phyloP scores from a whole-genome alignment of 1,140 invertebrate genomes.

The Globodera rostochiensis region DNA sequence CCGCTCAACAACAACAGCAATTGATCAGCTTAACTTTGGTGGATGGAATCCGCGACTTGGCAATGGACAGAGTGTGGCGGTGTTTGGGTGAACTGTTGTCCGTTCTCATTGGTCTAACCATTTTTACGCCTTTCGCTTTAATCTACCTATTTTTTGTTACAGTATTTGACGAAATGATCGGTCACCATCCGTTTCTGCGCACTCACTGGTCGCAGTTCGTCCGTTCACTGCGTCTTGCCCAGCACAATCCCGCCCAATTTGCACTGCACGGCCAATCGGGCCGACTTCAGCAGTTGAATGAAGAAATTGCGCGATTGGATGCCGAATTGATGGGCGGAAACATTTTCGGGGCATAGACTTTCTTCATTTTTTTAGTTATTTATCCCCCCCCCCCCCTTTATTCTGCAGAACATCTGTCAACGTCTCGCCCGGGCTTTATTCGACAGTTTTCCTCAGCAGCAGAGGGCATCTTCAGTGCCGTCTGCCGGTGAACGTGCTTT shows the following conservation, averaged over 20 bases:
- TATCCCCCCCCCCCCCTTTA: background rate
- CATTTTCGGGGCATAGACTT: constrained; percentile 70
- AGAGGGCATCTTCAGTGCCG: background rate
- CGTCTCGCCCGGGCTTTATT: background rate
- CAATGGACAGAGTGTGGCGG: constrained; percentile 35
- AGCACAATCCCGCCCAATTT: constrained; percentile 74
- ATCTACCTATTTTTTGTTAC: background rate
- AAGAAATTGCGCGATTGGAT: constrained; percentile 74
- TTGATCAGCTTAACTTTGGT: background rate
- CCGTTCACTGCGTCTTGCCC: constrained; percentile 74
- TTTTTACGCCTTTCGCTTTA: background rate
- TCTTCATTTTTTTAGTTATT: too few species aligned
- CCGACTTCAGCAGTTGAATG: constrained; percentile 72
- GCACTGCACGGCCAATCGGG: constrained; percentile 69
- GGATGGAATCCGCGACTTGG: background rate
- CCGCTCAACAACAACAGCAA: background rate
- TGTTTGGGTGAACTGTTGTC: constrained; percentile 71
- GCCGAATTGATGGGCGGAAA: constrained; percentile 71
- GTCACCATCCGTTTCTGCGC: constrained; percentile 70
- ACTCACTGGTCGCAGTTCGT: constrained; percentile 77
- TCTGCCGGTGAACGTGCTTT: constrained; percentile 26
- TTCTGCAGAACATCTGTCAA: constrained; percentile 7
- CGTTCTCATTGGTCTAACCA: constrained; percentile 69
- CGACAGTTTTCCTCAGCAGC: background rate
- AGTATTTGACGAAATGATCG: constrained; percentile 76